Evolutionary conservation across 2,888 invertebrate genomes (phyloP), one percentile per base, ranked within the genome.

Genomic region (Epirrhoe alternata): DNA sequence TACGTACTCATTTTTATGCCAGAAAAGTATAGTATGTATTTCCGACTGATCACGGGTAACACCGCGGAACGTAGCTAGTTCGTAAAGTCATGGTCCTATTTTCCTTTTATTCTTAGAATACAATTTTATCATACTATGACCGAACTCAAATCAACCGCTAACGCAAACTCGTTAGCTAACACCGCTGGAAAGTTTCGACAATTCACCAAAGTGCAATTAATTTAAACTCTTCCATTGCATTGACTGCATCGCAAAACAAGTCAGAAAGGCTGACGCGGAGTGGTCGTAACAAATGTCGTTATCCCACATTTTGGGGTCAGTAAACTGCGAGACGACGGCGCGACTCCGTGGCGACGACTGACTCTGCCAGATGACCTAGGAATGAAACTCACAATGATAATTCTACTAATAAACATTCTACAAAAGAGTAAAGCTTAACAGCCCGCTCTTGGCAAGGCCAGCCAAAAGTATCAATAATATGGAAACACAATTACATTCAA

Each of bases 241-340:
- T 64, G 69, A 68, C 65, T 72, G 71, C 65, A 63, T 67, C 60
- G 61, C 74, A 78, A 82, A 85, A 86, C 82, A 83, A 83, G 78
- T 82, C 82, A 86, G 84, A 81, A 81, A 80, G 80, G 76, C 77
- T 78, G 82, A 81, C 78, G 81, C 77, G 71, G 45, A 56, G 56
- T 74, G 82, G 82, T 88, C 86, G 87, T 89, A 87, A 87, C 85
- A 85, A 86, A 85, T 72, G 86, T 88, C 88, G 88, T 92, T 90
- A 91, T 89, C 83, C 89, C 86, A 90, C 81, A 86, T 89, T 89
- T 88, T 73, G 87, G 84, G 90, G 89, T 90, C 89, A 84, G 89
- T 86, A 90, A 87, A 90, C 90, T 84, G 57, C 33, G 65, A 72
- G 74, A 78, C 78, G 82, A 74, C 85, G 85, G 74, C 86, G 85